Evolutionary conservation across 2,888 invertebrate genomes (phyloP).

Genomic region (Cantharis rufa): DNA sequence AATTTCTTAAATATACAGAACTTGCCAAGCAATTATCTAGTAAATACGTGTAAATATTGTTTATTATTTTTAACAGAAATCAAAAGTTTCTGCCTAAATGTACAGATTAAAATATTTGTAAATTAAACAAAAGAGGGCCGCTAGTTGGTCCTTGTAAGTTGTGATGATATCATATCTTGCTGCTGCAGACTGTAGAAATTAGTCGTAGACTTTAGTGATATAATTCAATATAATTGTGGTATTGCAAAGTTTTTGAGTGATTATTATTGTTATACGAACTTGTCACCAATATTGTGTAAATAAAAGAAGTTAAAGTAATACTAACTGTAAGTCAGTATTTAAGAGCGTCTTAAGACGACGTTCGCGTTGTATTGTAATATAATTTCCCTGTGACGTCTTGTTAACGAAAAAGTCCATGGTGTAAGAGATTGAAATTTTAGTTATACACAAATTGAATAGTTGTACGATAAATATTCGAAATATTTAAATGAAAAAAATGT

Average conservation of each 20-base stretch:
- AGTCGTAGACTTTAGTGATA: conserved; percentile 32
- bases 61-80: conserved; percentile 32
- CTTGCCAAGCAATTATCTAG: conserved; percentile 97
- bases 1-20: conserved; percentile 98
- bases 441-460: conserved; percentile 6
- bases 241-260: conserved; percentile 52
- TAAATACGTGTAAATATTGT: conserved; percentile 78
- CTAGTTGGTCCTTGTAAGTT: conserved; percentile 58
- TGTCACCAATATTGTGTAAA: conserved; percentile 43
- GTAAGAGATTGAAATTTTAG: conserved; percentile 29
- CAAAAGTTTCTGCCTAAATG: conserved; percentile 29
- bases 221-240: conserved; percentile 44
- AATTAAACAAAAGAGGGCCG: conserved; percentile 29
- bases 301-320: conserved; percentile 31
- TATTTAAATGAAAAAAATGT: conserved; percentile 43
- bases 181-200: conserved; percentile 54
- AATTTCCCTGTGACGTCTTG: conserved; percentile 24
- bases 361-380: conserved; percentile 21
- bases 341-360: conserved; percentile 44
- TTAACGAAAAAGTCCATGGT: conserved; percentile 27
- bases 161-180: conserved; percentile 83
- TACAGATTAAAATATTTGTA: conserved; percentile 27
- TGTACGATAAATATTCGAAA: conserved; percentile 19
- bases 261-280: conserved; percentile 54
- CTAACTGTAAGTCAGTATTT: conserved; percentile 54